Conservation (phyloP, 2,888 invertebrate species). For the Torymus tubicola region DNA sequence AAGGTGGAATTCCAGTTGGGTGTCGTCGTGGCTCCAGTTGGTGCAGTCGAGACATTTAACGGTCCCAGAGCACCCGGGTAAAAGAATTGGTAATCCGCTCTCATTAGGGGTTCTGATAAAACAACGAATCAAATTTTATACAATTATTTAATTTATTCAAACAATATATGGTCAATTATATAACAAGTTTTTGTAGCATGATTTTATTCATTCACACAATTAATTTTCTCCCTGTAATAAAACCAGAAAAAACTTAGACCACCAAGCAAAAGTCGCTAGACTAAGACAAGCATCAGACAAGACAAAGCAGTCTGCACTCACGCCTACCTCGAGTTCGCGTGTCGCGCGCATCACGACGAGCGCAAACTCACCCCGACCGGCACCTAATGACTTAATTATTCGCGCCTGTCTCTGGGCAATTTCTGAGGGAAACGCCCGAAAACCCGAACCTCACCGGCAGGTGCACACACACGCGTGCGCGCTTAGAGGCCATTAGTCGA, state of each 20-base stretch:
- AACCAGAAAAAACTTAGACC: not conserved
- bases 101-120: slow-evolving; percentile 71
- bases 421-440: not conserved
- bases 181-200: too few relatives aligned
- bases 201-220: too few relatives aligned
- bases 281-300: not conserved
- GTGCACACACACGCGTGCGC: not conserved
- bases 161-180: not conserved
- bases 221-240: not conserved
- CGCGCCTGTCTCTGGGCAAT: slow-evolving; percentile 7
- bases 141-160: not conserved
- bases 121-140: slow-evolving; percentile 19
- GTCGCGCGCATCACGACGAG: not conserved
- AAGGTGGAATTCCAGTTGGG: slow-evolving; percentile 74
- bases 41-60: slow-evolving; percentile 71
- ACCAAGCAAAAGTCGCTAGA: not conserved
- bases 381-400: slow-evolving; percentile 39
- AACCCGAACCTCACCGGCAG: not conserved
- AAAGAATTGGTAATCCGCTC: slow-evolving; percentile 74
- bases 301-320: not conserved
- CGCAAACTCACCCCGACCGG: too few relatives aligned
- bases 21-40: slow-evolving; percentile 65
- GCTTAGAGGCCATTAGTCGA: slow-evolving; percentile 20
- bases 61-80: slow-evolving; percentile 74
- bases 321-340: not conserved